Base-by-base conservation (phyloP, 92 coral and sea anemone genomes). In the Epizoanthus illoricatus region DNA sequence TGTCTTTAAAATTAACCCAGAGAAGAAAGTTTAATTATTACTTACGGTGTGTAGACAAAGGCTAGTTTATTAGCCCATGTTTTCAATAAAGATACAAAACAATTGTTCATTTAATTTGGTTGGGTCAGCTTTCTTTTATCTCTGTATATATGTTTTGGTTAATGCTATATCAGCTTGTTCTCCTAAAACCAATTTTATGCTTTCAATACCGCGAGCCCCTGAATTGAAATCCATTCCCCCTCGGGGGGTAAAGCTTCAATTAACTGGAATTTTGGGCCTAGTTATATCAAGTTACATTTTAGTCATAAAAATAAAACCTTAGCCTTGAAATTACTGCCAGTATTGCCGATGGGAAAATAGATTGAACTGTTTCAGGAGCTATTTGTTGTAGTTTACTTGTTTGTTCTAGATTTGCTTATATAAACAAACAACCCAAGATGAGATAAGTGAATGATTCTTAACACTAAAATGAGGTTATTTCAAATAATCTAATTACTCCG, bases 181-280 rank as follows among this genome's bases (percentile, higher is more conserved):
- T 21, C 54, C 49, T 28, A 2, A 71, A 43, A 52, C 61, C 41
- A 2, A 13, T n/a, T 17, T 17, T 20, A 42, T 74, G 80, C 15
- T 74, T 74, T 17, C 40, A 9, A 64, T 9, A 36, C 39, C 45
- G 23, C 66, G 3, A 55, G 28, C 9, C 12, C 12, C 23, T 24
- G 76, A 57, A 56, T 33, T 9, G 7, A 74, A 28, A 55, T 55
- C 59, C 59, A 19, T 49, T 1, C 11, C 66, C 7, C 80, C 18
- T 55, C 80, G 39, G 80, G 80, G 80, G 80, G 80, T 54, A 23
- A 74, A 55, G 39, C 65, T 74, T 56, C 80, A 74, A 74, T 74
- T 74, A 74, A 55, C 80, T 55, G 17, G 20, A 55, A 74, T 36
- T 36, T 67, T 17, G 45, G 9, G 7, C 49, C 15, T 49, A 49